Conservation (phyloP, 2,113 vertebrate genomes). For the Holacanthus passer region DNA sequence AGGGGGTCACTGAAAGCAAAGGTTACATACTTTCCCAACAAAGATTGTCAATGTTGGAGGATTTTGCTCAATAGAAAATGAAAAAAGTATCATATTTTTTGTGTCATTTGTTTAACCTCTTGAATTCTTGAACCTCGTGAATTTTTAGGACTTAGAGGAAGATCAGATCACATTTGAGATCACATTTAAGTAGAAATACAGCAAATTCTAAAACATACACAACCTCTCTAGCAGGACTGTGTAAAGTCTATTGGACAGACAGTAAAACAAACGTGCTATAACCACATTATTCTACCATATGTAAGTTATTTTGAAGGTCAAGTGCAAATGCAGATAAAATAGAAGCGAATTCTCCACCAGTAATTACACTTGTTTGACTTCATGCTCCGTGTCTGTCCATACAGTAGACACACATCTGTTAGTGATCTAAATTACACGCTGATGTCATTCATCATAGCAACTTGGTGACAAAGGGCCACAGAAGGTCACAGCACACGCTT, state of each 20-base stretch:
- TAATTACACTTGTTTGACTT: constrained; percentile 29
- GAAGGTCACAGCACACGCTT: constrained; percentile 17
- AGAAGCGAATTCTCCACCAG: background rate
- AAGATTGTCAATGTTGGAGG: no score
- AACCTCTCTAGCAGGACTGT: no score
- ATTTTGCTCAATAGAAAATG: no score
- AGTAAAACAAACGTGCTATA: background rate
- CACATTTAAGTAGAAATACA: no score
- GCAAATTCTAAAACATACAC: no score
- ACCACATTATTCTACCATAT: background rate
- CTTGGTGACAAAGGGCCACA: constrained; percentile 3
- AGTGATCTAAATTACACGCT: constrained; percentile 52
- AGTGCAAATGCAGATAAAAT: background rate
- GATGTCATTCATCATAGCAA: constrained; percentile 58
- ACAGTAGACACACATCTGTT: constrained; percentile 51
- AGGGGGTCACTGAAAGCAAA: no score
- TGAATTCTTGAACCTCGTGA: no score
- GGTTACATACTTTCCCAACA: no score
- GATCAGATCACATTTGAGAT: no score
- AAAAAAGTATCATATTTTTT: no score
- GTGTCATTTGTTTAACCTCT: no score
- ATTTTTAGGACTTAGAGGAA: no score
- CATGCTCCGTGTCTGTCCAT: constrained; percentile 7
- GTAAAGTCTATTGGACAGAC: background rate
- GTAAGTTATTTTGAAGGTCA: constrained; percentile 13